Evolutionary conservation across 2,113 vertebrate genomes (phyloP), one percentile per base, ranked within the genome.

Genomic region (Morone chrysops): DNA sequence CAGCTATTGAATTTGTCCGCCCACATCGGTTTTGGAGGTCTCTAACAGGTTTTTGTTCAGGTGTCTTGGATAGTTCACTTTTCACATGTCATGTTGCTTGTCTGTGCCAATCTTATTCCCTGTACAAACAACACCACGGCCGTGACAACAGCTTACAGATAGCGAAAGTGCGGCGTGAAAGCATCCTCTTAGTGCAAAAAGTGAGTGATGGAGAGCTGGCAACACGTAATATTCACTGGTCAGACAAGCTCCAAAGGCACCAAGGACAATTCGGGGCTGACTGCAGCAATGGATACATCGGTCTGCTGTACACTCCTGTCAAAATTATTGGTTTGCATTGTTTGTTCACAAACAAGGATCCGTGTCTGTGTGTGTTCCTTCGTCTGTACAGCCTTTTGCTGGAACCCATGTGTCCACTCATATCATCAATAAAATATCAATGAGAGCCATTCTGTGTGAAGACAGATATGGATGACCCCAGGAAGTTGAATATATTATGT

Each of bases 221-320:
- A 78, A 78, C 81, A 70, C 14, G 45, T 81, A 79, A 85, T 69
- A 78, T 87, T 71, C 79, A 76, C 53, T 51, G 74, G 82, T 90
- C 87, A 90, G 81, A 90, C 75, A 76, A 80, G 82, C 81, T 87
- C 83, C 73, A 82, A 54, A 87, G 76, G 79, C 70, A 68, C 57
- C 47, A 41, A 54, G 81, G 85, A 83, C 70, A 82, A 77, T 68
- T 79, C 56, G 48, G 78, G 73, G 70, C 61, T 45, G 71, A 38
- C 57, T 80, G 77, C 68, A 65, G 72, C 61, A 68, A 66, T 53
- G n/a, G 68, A 76, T 74, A 38, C 54, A 71, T 79, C 62, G 47
- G 57, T 70, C 56, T 59, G 74, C 62, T 14, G 22, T 31, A 22
- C n/a, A 2, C 22, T 70, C 3, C 8, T 41, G 62, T 43, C 22